Base-by-base conservation (phyloP, 2,797 vertebrate species). In the Esox masquinongy region DNA sequence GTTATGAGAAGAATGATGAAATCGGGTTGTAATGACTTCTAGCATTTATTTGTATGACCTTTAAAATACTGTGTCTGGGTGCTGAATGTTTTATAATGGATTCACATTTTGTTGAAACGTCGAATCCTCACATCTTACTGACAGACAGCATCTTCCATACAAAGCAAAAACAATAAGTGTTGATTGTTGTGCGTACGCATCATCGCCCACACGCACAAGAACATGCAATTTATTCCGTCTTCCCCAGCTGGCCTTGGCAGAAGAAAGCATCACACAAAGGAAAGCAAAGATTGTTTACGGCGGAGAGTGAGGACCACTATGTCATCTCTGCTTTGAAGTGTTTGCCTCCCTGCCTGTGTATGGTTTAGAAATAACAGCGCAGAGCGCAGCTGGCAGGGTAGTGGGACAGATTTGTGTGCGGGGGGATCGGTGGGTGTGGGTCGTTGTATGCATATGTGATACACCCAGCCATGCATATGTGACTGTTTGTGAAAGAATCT, bases 161-260 rank as follows among this genome's bases (percentile, higher is more conserved):
- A 59, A 31, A 59, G 17, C 56, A 26, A 12, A 72, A 59, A 72
- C 70, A 56, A 72, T n/a, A 56, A 50, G 43, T 26, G 53, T 56
- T 71, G 49, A 71, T 71, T 72, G 31, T 24, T 5, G 29, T 31
- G 29, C 29, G 31, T 5, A 64, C 15, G 31, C 63, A 36, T 66
- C 63, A 36, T 17, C 26, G 26, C 26, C 14, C 24, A 34, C 50
- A 72, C 70, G 12, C 70, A 59, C 70, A 59, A 19, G 43, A 17
- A 39, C 29, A 72, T 5, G 17, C 53, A 36, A 43, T 69, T 47
- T 43, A 47, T 69, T 16, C 4, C 5, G 4, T 69, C 68, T 69
- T 47, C 43, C 49, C 5, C 70, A 72, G 70, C 51, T 72, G 70
- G 29, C 26, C 31, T 24, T 72, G 70, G 51, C 50, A 56, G 26